phyloP scores from a whole-genome alignment of 1,140 invertebrate genomes.

The Vanessa atalanta region DNA sequence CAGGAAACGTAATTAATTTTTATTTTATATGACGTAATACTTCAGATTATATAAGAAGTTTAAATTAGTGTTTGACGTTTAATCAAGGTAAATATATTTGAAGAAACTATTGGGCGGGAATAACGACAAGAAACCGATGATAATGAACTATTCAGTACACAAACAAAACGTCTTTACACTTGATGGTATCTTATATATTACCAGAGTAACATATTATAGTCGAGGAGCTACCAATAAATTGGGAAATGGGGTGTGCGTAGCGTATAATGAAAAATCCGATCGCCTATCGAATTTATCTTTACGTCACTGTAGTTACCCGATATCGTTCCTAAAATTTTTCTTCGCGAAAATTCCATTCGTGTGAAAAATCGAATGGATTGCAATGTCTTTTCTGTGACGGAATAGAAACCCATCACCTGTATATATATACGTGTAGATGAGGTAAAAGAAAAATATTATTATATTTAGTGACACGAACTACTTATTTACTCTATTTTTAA shows the following conservation, averaged over 20 bases:
- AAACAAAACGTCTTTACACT: slow-evolving; percentile 9
- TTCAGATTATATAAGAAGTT: too few relatives aligned
- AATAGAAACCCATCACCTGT: too few relatives aligned
- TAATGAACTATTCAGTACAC: background rate
- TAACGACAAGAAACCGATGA: background rate
- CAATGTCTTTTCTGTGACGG: background rate
- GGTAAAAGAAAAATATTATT: too few relatives aligned
- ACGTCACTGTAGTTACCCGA: slow-evolving; percentile 31
- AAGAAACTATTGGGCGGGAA: too few relatives aligned
- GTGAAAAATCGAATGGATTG: background rate
- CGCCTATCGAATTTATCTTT: slow-evolving; percentile 32
- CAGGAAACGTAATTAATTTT: too few relatives aligned
- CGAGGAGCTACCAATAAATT: slow-evolving; percentile 13
- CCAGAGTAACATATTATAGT: slow-evolving; percentile 13
- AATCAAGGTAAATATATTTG: too few relatives aligned
- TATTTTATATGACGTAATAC: too few relatives aligned
- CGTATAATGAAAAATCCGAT: slow-evolving; percentile 27
- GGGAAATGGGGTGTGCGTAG: slow-evolving; percentile 23
- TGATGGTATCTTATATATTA: slow-evolving; percentile 5
- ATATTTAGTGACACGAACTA: too few relatives aligned
- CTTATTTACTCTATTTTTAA: too few relatives aligned
- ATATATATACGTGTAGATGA: too few relatives aligned
- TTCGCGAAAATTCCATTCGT: slow-evolving; percentile 6
- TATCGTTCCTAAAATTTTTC: slow-evolving; percentile 21
- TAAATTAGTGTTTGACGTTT: too few relatives aligned